Percentiles rank a stretch among this genome's conserved stretches.
These are phyloP conservation scores for Coptodon rendalli DNA, from an alignment of 2,113 vertebrate species.

Conservation along the genomic window DNA sequence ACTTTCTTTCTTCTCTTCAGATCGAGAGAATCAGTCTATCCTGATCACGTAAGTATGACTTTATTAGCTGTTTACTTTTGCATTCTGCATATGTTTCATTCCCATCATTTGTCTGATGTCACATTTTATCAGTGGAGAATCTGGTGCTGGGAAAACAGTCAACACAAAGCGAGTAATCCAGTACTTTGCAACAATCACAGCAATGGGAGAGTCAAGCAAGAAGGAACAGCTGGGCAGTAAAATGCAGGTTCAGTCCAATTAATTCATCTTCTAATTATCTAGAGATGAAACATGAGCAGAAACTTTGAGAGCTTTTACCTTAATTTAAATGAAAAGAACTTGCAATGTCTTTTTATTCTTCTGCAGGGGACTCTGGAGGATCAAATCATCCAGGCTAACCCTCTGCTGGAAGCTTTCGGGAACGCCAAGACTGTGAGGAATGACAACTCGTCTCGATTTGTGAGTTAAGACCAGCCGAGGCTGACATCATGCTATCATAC, in stretches of 20 bases:
- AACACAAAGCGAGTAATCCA: slow-evolving; percentile 87
- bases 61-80: not conserved
- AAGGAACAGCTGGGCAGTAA: not conserved
- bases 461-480: slow-evolving; percentile 28
- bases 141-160: slow-evolving; percentile 81
- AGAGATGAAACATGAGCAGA: not conserved
- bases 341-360: not conserved
- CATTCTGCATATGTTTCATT: not conserved
- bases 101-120: not conserved
- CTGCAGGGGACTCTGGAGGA: slow-evolving; percentile 63
- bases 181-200: slow-evolving; percentile 77
- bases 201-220: slow-evolving; percentile 16
- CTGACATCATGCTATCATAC: not conserved
- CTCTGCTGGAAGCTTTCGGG: slow-evolving; percentile 63
- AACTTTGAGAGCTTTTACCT: not conserved
- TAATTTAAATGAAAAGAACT: not conserved
- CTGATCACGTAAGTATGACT: slow-evolving; percentile 73
- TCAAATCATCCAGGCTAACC: slow-evolving; percentile 67
- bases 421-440: slow-evolving; percentile 70
- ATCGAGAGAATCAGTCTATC: slow-evolving; percentile 77
- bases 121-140: slow-evolving; percentile 63
- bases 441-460: slow-evolving; percentile 65
- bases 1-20: slow-evolving; percentile 43
- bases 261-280: not conserved
- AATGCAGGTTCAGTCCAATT: slow-evolving; percentile 10